Percentiles rank a stretch among this genome's conserved stretches.
phyloP scores from a whole-genome alignment of 2,797 vertebrate species.

The Sebastes trivittatus region DNA sequence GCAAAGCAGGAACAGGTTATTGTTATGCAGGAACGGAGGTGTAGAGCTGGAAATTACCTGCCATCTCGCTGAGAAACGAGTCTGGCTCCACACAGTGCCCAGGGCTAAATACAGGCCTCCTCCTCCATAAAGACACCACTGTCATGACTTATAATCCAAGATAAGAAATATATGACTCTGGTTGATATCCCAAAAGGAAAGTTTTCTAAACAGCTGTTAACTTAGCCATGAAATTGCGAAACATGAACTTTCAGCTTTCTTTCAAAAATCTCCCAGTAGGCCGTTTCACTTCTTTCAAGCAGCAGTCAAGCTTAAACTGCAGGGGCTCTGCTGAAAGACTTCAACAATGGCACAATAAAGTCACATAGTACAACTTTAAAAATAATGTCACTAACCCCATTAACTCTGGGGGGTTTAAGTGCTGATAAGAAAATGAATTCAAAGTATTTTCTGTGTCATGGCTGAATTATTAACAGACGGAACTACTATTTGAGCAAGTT shows the following conservation, averaged over 20 bases:
- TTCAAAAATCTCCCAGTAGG: background rate
- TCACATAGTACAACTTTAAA: background rate
- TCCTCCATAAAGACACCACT: slow-evolving; percentile 23
- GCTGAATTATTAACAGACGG: background rate
- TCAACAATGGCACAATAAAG: background rate
- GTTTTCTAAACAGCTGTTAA: background rate
- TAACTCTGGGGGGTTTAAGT: background rate
- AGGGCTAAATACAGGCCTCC: slow-evolving; percentile 40
- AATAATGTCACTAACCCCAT: background rate
- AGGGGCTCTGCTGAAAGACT: background rate
- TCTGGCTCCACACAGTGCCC: slow-evolving; percentile 33
- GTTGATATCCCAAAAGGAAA: slow-evolving; percentile 9
- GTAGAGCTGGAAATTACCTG: slow-evolving; percentile 70
- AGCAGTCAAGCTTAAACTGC: background rate
- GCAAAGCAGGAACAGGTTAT: slow-evolving; percentile 38
- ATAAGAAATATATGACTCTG: slow-evolving; percentile 20
- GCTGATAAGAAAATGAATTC: background rate
- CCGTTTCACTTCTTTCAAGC: background rate
- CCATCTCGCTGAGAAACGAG: slow-evolving; percentile 62
- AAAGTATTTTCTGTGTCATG: background rate
- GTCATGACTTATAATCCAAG: slow-evolving; percentile 11
- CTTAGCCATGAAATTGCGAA: background rate
- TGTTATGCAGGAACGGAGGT: slow-evolving; percentile 45
- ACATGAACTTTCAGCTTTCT: slow-evolving; percentile 4
- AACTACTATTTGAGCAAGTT: background rate